A percentile compares a stretch with the other conserved stretches of the same genome.
Evolutionary conservation across 1,140 invertebrate genomes (phyloP).

Genomic region (Penaeus indicus): DNA sequence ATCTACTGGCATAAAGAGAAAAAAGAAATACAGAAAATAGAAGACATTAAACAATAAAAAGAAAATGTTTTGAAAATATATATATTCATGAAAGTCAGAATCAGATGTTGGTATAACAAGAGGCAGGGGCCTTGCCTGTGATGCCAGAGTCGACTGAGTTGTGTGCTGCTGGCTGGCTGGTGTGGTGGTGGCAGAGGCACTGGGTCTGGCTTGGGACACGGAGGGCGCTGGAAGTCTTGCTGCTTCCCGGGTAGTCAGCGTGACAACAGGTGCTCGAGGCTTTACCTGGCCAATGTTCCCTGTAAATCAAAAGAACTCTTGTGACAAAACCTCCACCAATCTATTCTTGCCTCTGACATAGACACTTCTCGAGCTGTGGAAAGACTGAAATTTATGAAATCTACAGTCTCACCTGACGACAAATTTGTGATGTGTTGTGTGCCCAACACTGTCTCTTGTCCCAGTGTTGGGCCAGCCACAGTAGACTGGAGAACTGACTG

Average conservation of each 20-base stretch:
- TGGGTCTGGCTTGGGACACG: constrained; percentile 32
- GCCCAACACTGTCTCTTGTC: constrained; percentile 43
- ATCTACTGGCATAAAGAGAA: too few relatives aligned
- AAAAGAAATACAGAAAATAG: too few relatives aligned
- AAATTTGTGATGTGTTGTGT: constrained; percentile 46
- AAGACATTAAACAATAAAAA: too few relatives aligned
- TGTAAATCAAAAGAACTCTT: neutral
- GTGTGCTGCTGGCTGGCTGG: constrained; percentile 43
- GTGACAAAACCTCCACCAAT: neutral
- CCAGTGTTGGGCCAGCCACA: constrained; percentile 50
- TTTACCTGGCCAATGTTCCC: constrained; percentile 34
- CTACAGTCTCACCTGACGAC: constrained; percentile 25
- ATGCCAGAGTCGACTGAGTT: neutral
- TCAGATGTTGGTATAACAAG: neutral
- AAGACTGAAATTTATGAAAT: neutral
- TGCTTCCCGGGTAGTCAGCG: constrained; percentile 41
- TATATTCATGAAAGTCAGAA: neutral
- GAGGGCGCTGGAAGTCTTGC: constrained; percentile 35
- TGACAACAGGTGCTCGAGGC: constrained; percentile 40
- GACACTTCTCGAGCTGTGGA: too few relatives aligned
- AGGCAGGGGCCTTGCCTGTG: neutral
- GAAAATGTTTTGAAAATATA: too few relatives aligned
- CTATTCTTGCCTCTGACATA: too few relatives aligned
- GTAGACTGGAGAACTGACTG: constrained; percentile 47
- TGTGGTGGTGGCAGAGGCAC: constrained; percentile 18